Base-by-base conservation (phyloP, 37 sponge, comb jelly and placozoan species). In the Diacarnus erythraeanus region DNA sequence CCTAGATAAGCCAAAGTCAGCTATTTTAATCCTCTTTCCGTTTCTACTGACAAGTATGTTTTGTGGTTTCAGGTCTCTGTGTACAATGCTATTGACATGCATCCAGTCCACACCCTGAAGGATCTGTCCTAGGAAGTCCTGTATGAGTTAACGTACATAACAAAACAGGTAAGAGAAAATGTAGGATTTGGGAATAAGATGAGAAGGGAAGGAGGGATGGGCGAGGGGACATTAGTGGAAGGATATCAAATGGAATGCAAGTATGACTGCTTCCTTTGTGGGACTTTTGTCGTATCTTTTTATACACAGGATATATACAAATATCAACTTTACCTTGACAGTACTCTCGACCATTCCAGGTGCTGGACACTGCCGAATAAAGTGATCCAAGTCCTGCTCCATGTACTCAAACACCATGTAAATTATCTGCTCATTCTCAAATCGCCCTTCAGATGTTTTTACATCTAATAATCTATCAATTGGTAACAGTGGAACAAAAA, bases 351-450 rank as follows among this genome's bases (percentile, higher is more conserved):
- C n/a, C 76, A 91, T 71, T 33, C 92, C 81, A 38, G 78, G 59
- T 0, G 83, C 42, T 2, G 83, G 83, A 51, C 71, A 83, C 37
- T 74, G 57, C 31, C 63, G 38, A 22, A 91, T 79, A 72, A 75
- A 87, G 30, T 43, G 44, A 34, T 91, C 88, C 67, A 91, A 59
- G 69, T 91, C 92, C 43, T 75, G 74, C 1, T 91, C 92, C 83
- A 91, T 87, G 54, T 91, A 56, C 77, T 91, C 92, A 66, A 91
- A 83, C 9, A 91, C 92, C 35, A 91, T 57, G 57, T 87, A 82
- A 36, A 87, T 63, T 10, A 84, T 38, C 56, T 36, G 30, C 39
- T 87, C 87, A 58, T 80, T 64, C 5, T 74, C 69, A 60, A 36
- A 81, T 3, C 87, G 80, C 18, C 87, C 87, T 35, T 80, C 77